Base-by-base conservation (phyloP, 1,140 invertebrate genomes). In the Lepidurus arcticus region DNA sequence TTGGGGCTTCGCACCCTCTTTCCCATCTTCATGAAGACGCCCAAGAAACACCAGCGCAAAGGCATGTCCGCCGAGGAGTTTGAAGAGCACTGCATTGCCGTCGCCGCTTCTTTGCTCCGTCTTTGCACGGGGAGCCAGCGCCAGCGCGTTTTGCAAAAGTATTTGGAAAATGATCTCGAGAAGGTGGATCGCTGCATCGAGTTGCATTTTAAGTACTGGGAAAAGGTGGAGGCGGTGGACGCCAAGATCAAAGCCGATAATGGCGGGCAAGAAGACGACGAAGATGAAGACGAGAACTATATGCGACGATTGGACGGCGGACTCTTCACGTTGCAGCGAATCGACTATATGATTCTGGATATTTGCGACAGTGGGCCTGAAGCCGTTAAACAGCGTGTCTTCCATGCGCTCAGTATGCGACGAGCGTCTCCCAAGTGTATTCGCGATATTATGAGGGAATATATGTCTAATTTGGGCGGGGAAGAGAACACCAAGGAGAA, bases 1-100 rank as follows among this genome's bases (percentile, higher is more conserved):
- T 88, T 99, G 2, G 98, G 98, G 0, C 88, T 99, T 9, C 87
- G 97, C 44, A 98, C 95, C 1, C 93, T 99, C 76, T 99, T 99
- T 86, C 97, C 98, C 1, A 86, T 99, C 0, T 99, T 99, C 83
- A 99, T 99, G 97, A 97, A 98, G 87, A 98, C 97, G 0, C 97
- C 97, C 6, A 94, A 92, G 78, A 93, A 92, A 82, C 91, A 92
- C 81, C 89, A 93, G 80, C 93, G 92, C 84, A 92, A 93, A 82
- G 89, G 97, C 44, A 88, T 96, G 16, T 92, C 92, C 9, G 88
- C 93, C 7, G 93, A 97, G 84, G 94, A 98, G 85, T 93, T 97
- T 82, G 96, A 98, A 90, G 96, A 98, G 85, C 96, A 98, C 85
- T 94, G 98, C 13, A 88, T 94, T 47, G 97, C 97, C 0, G 96